These are phyloP conservation scores for Catharus fuscescens DNA, from an alignment of 2,113 vertebrate species.

Conservation along the genomic window DNA sequence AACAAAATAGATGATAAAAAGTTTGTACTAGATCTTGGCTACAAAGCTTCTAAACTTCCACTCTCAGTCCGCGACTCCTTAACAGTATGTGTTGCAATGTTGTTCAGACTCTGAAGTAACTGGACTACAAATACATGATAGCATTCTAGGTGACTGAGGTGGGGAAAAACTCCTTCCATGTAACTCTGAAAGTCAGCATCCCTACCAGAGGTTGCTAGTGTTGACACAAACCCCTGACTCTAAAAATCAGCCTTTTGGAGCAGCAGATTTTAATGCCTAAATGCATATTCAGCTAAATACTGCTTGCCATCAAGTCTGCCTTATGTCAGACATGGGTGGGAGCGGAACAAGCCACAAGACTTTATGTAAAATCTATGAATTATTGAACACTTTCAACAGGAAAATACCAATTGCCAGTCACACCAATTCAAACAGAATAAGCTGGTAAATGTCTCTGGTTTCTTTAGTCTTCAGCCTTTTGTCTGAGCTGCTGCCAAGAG, in stretches of 20 bases:
- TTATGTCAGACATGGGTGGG: not conserved
- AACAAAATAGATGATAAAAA: not conserved
- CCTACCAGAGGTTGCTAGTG: not conserved
- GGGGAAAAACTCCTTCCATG: not conserved
- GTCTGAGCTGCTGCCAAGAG: not conserved
- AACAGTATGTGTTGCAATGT: not conserved
- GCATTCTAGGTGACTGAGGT: not conserved
- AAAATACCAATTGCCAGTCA: not conserved
- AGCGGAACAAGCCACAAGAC: not conserved
- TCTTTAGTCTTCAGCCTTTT: not conserved
- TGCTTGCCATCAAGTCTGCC: not conserved
- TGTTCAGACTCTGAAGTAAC: not conserved
- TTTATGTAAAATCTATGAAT: not conserved
- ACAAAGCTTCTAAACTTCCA: not conserved
- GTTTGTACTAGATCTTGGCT: not conserved
- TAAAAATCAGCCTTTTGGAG: not conserved
- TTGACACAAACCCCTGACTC: not conserved
- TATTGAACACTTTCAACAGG: conserved; percentile 4
- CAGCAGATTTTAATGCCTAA: not conserved
- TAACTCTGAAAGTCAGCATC: not conserved
- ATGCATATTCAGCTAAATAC: not conserved
- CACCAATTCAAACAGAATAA: not conserved
- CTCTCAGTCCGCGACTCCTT: not conserved
- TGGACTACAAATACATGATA: not conserved
- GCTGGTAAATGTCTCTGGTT: not conserved